Conservation (phyloP, 2,797 vertebrate species). For the Pantherophis vulpinus region DNA sequence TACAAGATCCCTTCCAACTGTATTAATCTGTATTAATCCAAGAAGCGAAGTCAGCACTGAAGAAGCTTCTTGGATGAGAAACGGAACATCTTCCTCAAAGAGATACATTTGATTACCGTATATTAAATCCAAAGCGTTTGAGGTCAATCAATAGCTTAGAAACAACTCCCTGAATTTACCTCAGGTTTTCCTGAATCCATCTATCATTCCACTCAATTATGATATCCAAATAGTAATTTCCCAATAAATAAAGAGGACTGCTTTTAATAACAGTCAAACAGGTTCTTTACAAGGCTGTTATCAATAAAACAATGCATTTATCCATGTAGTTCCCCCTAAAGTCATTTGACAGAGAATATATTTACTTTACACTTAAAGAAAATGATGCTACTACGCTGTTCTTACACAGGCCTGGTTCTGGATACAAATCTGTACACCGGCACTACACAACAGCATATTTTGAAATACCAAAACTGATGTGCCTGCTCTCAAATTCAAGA, state of each 20-base stretch:
- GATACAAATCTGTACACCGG: neutral
- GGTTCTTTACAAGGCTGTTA: neutral
- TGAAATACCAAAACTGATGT: constrained; percentile 3
- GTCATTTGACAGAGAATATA: neutral
- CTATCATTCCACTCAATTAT: neutral
- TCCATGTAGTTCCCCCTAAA: neutral
- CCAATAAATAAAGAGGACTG: neutral
- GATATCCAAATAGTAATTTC: neutral
- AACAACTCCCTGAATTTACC: neutral
- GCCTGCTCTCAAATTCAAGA: constrained; percentile 21
- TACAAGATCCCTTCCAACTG: too few relatives aligned
- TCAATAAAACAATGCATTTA: neutral
- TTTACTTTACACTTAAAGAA: neutral
- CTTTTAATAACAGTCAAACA: neutral
- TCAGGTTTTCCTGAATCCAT: neutral
- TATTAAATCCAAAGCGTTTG: neutral
- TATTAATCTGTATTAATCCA: fast-evolving
- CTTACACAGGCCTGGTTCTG: neutral
- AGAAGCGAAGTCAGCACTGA: neutral
- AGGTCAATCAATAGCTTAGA: neutral
- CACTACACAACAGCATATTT: neutral
- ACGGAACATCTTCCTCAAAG: too few relatives aligned
- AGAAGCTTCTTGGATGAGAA: neutral
- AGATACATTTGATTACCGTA: neutral
- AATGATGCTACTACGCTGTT: neutral